Conservation (phyloP, 2,888 invertebrate species). For the Hybos culiciformis region DNA sequence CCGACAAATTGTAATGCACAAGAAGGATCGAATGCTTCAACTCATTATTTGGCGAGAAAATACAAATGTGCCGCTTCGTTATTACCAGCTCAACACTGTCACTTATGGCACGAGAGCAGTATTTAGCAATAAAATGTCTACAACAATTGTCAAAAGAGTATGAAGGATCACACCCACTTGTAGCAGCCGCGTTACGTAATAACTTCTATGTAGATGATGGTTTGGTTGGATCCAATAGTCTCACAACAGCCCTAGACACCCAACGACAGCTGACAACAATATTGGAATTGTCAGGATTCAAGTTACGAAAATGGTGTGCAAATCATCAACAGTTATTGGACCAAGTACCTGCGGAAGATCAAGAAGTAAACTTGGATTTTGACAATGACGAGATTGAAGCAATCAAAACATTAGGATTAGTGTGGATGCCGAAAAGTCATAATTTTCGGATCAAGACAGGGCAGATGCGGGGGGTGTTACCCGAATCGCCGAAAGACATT, state of each 20-base stretch:
- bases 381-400: no score
- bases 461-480: no score
- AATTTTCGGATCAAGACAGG: conserved; percentile 2
- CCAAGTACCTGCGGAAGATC: conserved; percentile 4
- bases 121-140: conserved; percentile 14
- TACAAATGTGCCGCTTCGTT: conserved; percentile 5
- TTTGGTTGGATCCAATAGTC: conserved; percentile 12
- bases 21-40: conserved; percentile 8
- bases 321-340: conserved; percentile 3
- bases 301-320: no score
- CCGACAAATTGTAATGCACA: conserved; percentile 7
- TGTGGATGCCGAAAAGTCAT: conserved; percentile 7
- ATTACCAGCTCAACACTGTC: conserved; percentile 6
- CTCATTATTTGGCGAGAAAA: conserved; percentile 11
- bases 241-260: conserved; percentile 8
- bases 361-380: conserved; percentile 4
- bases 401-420: conserved; percentile 11
- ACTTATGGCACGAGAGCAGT: conserved; percentile 14
- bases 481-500: no score
- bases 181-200: conserved; percentile 7
- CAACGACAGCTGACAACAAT: conserved; percentile 8
- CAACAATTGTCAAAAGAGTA: conserved; percentile 12
- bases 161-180: conserved; percentile 9
- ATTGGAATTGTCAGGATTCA: conserved; percentile 5
- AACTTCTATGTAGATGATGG: conserved; percentile 16